A percentile compares a stretch with the other conserved stretches of the same genome.
These are phyloP conservation scores for Tachyglossus aculeatus DNA, from an alignment of 2,797 vertebrate species.

Conservation along the genomic window DNA sequence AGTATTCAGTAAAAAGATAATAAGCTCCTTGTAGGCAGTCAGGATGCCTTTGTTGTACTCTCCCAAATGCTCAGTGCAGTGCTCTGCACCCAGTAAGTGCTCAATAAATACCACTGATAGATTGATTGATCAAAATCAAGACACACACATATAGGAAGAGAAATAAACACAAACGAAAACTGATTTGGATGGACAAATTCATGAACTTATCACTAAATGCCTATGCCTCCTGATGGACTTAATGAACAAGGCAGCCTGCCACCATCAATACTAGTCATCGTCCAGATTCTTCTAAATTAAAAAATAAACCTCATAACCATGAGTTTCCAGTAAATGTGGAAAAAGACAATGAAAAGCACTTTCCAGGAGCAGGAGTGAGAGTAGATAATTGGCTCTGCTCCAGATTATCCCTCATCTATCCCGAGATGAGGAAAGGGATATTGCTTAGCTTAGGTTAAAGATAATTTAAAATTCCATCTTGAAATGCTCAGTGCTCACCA, in stretches of 20 bases:
- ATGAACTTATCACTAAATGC: not conserved
- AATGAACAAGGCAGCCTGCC: not conserved
- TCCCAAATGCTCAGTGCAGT: too few species aligned
- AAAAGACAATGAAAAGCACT: not conserved
- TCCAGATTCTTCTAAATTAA: not conserved
- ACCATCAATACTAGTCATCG: not conserved
- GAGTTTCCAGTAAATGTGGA: not conserved
- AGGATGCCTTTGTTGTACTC: too few species aligned
- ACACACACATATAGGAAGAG: not conserved
- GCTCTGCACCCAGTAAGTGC: too few species aligned
- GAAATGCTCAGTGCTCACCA: not conserved
- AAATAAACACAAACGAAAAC: not conserved
- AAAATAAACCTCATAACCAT: not conserved
- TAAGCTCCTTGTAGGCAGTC: too few species aligned
- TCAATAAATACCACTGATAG: too few species aligned
- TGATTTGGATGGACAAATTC: not conserved
- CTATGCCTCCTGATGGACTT: not conserved
- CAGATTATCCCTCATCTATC: not conserved
- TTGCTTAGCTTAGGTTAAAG: not conserved
- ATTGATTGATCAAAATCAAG: too few species aligned
- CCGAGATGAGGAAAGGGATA: not conserved
- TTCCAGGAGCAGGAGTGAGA: not conserved
- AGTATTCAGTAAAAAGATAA: too few species aligned
- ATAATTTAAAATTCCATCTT: not conserved
- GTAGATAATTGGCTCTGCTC: not conserved